phyloP scores from a whole-genome alignment of 2,113 vertebrate species.

The Dermatemys mawii region DNA sequence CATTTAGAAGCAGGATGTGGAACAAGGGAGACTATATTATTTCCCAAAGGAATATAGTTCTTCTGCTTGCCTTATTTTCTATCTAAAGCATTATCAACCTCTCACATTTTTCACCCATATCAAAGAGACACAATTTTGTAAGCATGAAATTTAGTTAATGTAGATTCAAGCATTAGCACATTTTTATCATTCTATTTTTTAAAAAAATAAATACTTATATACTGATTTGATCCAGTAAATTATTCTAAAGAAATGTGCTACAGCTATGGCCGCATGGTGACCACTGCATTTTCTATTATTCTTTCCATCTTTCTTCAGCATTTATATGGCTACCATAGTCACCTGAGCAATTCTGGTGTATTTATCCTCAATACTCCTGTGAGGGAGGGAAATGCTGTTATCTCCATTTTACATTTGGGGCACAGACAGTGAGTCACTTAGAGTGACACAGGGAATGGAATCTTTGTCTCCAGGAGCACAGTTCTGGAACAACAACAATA shows the following conservation, averaged over 20 bases:
- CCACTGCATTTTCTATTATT: neutral
- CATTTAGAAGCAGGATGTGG: neutral
- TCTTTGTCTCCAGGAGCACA: neutral
- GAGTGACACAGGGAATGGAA: neutral
- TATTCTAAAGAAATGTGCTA: neutral
- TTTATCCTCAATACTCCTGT: neutral
- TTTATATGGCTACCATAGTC: neutral
- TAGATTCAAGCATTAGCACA: neutral
- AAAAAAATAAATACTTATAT: neutral
- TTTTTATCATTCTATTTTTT: constrained; percentile 14
- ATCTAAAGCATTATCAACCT: neutral
- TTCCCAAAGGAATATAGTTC: constrained; percentile 9
- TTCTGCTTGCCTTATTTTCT: neutral
- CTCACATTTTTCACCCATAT: neutral
- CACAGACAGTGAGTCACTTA: neutral
- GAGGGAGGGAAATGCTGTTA: neutral
- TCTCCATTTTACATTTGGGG: neutral
- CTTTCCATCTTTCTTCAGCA: neutral
- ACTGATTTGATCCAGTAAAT: neutral
- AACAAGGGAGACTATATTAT: neutral
- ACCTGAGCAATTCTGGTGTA: neutral
- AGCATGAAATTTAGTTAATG: neutral
- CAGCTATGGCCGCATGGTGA: neutral
- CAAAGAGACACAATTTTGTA: neutral
- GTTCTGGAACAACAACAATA: neutral